A percentile compares a stretch with the other conserved stretches of the same genome.
Evolutionary conservation across 2,113 vertebrate species (phyloP).

Genomic region (Ailuropoda melanoleuca): DNA sequence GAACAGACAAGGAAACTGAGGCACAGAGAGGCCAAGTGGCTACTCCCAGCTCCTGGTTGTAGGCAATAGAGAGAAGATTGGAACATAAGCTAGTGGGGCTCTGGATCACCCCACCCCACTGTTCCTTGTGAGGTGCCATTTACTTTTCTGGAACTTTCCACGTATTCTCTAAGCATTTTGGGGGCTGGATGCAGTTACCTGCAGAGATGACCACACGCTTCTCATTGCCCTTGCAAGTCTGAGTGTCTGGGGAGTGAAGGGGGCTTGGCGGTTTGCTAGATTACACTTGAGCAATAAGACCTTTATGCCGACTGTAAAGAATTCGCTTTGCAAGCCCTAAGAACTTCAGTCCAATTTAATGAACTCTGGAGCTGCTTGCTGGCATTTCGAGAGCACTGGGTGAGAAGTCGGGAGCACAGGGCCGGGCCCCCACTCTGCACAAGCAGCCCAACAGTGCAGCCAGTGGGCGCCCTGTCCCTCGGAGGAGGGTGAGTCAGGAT

Average conservation of each 20-base stretch:
- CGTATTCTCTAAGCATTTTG: neutral
- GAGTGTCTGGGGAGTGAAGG: neutral
- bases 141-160: slow-evolving; percentile 18
- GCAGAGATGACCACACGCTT: neutral
- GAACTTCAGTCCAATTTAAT: neutral
- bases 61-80: neutral
- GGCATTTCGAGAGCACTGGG: neutral
- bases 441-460: neutral
- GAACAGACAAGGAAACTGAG: neutral
- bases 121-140: neutral
- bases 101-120: fast-evolving
- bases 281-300: slow-evolving; percentile 30
- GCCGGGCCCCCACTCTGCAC: too few relatives aligned
- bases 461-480: neutral
- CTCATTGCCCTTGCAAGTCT: neutral
- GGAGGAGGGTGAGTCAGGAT: fast-evolving
- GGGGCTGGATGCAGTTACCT: neutral
- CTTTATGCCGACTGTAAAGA: slow-evolving; percentile 56
- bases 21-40: neutral
- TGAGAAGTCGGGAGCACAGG: slow-evolving; percentile 3
- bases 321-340: neutral
- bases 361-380: neutral
- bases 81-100: neutral
- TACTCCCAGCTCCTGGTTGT: neutral
- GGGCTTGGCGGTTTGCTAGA: neutral